Evolutionary conservation across 2,888 invertebrate genomes (phyloP).

Genomic region (Cataglyphis livida): DNA sequence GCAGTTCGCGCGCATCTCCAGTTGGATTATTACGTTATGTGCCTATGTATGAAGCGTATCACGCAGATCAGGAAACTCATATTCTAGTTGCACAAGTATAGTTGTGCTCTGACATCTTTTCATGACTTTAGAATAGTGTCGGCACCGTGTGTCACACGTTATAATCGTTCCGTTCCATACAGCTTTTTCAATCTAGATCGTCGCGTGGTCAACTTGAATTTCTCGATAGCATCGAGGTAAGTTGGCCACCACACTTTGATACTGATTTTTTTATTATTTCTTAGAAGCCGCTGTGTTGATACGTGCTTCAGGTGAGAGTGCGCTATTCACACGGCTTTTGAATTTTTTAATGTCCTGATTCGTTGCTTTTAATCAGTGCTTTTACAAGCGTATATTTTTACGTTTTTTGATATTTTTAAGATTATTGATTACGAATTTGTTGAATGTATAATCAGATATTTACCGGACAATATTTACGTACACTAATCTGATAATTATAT

Average conservation of each 20-base stretch:
- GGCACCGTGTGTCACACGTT: slow-evolving; percentile 58
- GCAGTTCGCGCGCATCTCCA: slow-evolving; percentile 12
- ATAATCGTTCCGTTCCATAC: slow-evolving; percentile 61
- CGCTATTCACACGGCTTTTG: slow-evolving; percentile 69
- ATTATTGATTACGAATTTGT: slow-evolving; percentile 38
- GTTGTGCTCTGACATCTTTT: slow-evolving; percentile 55
- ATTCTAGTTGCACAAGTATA: slow-evolving; percentile 63
- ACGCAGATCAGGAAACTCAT: slow-evolving; percentile 60
- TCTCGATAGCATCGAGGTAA: slow-evolving; percentile 63
- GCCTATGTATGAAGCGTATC: background rate
- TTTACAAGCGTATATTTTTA: slow-evolving; percentile 57
- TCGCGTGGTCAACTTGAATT: slow-evolving; percentile 67
- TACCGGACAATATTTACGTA: slow-evolving; percentile 53
- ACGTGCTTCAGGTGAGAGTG: slow-evolving; percentile 72
- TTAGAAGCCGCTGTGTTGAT: slow-evolving; percentile 72
- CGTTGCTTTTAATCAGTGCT: slow-evolving; percentile 63
- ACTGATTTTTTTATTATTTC: slow-evolving; percentile 56
- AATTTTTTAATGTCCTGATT: slow-evolving; percentile 70
- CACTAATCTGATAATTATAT: slow-evolving; percentile 27
- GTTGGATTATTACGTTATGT: background rate
- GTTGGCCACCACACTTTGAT: slow-evolving; percentile 65
- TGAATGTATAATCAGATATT: slow-evolving; percentile 54
- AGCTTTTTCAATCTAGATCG: slow-evolving; percentile 64
- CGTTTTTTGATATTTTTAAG: slow-evolving; percentile 19
- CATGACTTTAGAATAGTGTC: slow-evolving; percentile 62